phyloP scores from a whole-genome alignment of 2,113 vertebrate genomes.

The Seriola dumerili region DNA sequence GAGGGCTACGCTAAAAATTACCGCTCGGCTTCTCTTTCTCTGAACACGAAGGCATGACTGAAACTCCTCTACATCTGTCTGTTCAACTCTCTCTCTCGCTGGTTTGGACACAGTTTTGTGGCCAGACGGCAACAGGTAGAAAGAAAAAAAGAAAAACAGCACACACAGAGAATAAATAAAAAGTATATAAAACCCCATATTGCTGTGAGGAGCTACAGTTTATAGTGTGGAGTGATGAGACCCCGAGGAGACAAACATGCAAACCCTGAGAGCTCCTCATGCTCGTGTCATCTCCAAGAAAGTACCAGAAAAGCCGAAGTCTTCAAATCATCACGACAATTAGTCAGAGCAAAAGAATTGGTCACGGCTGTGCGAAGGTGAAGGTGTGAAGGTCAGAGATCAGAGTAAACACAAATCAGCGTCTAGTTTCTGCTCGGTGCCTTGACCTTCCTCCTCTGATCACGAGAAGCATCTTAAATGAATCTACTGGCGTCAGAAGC shows the following conservation, averaged over 20 bases:
- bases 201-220: slow-evolving; percentile 9
- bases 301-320: not conserved
- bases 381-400: slow-evolving; percentile 17
- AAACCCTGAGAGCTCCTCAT: not conserved
- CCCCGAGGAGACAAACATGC: slow-evolving; percentile 32
- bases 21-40: slow-evolving; percentile 20
- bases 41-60: slow-evolving; percentile 12
- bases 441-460: slow-evolving; percentile 22
- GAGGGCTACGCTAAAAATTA: slow-evolving; percentile 25
- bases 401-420: slow-evolving; percentile 38
- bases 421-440: not conserved
- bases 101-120: slow-evolving; percentile 14
- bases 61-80: not conserved
- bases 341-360: not conserved
- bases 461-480: slow-evolving; percentile 9
- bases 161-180: not conserved
- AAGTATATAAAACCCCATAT: not conserved
- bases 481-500: not conserved
- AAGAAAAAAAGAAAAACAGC: not conserved
- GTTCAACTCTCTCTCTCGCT: slow-evolving; percentile 26
- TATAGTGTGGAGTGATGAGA: slow-evolving; percentile 12
- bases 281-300: not conserved
- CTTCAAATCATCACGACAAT: not conserved
- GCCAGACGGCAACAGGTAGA: slow-evolving; percentile 1
- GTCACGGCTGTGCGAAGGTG: not conserved